Conservation (phyloP, 2,797 vertebrate genomes). For the Falco rusticolus region DNA sequence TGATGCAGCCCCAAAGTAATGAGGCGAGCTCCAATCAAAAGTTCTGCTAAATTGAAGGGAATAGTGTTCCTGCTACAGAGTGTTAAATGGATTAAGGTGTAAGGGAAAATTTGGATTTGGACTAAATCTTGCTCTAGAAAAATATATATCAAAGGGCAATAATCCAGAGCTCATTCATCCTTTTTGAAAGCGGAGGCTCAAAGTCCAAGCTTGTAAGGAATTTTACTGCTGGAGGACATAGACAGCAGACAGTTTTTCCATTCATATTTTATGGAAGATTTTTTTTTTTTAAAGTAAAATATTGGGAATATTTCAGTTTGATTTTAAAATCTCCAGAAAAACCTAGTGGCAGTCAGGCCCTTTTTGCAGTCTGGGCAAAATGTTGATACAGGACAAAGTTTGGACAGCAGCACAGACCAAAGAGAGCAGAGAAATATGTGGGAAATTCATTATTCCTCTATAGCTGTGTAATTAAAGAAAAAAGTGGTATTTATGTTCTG, state of each 20-base stretch:
- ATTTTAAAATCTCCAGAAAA: background rate
- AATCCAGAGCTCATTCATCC: background rate
- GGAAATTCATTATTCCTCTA: background rate
- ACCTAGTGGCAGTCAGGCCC: background rate
- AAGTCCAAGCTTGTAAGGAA: background rate
- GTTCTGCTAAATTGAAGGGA: background rate
- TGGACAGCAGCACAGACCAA: background rate
- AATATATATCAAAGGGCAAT: background rate
- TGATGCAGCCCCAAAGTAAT: background rate
- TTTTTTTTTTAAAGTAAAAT: background rate
- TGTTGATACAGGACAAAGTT: background rate
- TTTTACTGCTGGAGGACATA: background rate
- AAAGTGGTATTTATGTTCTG: background rate
- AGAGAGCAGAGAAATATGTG: background rate
- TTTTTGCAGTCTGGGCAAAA: background rate
- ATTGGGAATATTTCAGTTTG: background rate
- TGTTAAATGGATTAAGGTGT: background rate
- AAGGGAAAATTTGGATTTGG: background rate
- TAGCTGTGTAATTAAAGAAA: background rate
- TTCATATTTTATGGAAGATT: background rate
- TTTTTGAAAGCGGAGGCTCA: background rate
- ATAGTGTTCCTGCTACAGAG: background rate
- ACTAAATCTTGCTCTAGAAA: background rate
- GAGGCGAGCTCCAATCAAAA: background rate
- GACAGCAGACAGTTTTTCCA: background rate